phyloP scores from a whole-genome alignment of 2,113 vertebrate genomes.

The Phylloscopus trochiloides region DNA sequence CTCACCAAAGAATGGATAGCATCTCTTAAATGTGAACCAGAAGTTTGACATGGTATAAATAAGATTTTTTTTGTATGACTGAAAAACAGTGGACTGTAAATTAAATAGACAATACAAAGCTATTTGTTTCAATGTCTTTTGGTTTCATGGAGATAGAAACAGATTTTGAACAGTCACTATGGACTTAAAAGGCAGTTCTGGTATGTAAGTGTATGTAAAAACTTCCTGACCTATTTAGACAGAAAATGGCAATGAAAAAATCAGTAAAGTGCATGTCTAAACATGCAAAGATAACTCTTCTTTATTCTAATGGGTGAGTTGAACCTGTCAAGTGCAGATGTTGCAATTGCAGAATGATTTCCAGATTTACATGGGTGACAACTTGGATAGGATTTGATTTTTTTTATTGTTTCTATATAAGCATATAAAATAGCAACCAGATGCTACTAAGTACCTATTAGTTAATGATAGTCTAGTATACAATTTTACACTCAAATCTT shows the following conservation, averaged over 20 bases:
- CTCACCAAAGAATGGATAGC: not conserved
- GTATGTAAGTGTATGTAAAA: not conserved
- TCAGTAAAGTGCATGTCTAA: not conserved
- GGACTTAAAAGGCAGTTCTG: not conserved
- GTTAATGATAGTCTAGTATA: not conserved
- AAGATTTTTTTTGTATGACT: not conserved
- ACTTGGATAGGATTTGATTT: not conserved
- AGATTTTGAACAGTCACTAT: not conserved
- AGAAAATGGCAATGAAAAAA: not conserved
- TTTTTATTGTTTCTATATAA: not conserved
- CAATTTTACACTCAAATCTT: not conserved
- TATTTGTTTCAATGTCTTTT: not conserved
- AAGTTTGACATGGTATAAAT: not conserved
- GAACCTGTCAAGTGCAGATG: not conserved
- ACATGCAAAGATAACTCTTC: not conserved
- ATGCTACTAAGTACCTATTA: not conserved
- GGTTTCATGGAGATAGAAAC: not conserved
- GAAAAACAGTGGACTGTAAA: not conserved
- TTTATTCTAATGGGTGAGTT: not conserved
- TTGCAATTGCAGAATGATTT: not conserved
- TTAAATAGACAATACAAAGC: not conserved
- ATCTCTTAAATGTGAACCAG: not conserved
- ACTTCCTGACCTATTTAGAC: not conserved
- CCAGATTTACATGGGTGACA: not conserved
- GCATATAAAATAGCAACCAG: not conserved